These are phyloP conservation scores for Ptilodon capucinus DNA, from an alignment of 2,888 invertebrate genomes.

Conservation along the genomic window DNA sequence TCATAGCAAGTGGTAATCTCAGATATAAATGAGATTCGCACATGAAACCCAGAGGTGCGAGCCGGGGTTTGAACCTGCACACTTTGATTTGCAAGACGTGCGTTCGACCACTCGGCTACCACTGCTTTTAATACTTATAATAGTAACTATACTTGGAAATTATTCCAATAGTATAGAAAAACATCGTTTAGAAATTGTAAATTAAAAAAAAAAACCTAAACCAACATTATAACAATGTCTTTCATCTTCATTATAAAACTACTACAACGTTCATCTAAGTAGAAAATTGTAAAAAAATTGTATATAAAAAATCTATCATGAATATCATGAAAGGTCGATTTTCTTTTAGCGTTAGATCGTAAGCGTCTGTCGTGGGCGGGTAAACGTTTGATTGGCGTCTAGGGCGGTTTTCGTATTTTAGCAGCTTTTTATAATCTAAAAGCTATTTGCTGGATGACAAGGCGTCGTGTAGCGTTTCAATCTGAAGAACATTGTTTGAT, in stretches of 20 bases:
- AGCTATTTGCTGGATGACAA: conserved; percentile 26
- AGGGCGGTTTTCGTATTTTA: conserved; percentile 3
- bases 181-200: not conserved
- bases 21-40: too few relatives aligned
- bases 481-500: not conserved
- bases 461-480: conserved; percentile 1
- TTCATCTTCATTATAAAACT: not conserved
- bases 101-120: too few relatives aligned
- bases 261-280: not conserved
- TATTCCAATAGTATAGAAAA: too few relatives aligned
- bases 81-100: too few relatives aligned
- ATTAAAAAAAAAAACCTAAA: not conserved
- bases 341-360: conserved; percentile 3
- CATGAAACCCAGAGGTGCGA: too few relatives aligned
- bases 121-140: too few relatives aligned
- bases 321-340: not conserved
- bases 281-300: not conserved
- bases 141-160: too few relatives aligned
- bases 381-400: conserved; percentile 8
- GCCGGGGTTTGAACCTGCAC: too few relatives aligned
- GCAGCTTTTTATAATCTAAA: conserved; percentile 18
- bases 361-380: conserved; percentile 5
- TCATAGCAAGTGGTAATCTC: too few relatives aligned
- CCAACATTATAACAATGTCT: not conserved
- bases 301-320: not conserved